These are phyloP conservation scores for Rhogogaster chlorosoma DNA, from an alignment of 2,888 invertebrate genomes.

Conservation along the genomic window DNA sequence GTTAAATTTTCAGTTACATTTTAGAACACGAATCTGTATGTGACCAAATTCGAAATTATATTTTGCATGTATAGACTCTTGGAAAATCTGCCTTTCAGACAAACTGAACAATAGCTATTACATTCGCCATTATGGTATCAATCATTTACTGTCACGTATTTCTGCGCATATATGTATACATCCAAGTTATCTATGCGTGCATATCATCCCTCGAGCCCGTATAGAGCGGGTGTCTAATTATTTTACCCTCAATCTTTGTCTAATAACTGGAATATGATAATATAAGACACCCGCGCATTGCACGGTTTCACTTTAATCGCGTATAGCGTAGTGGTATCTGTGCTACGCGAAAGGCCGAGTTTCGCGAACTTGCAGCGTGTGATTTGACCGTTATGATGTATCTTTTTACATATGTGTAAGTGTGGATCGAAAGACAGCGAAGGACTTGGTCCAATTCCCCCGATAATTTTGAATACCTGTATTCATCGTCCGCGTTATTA, in stretches of 20 bases:
- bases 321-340: background rate
- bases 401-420: background rate
- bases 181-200: background rate
- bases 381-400: slow-evolving; percentile 27
- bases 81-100: background rate
- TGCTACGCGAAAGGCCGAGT: background rate
- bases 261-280: background rate
- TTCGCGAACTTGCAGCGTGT: background rate
- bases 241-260: background rate
- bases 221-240: slow-evolving; percentile 21
- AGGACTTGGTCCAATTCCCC: slow-evolving; percentile 44
- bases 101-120: background rate
- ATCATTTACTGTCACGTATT: background rate
- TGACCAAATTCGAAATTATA: no score
- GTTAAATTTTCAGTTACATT: slow-evolving; percentile 3
- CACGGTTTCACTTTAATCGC: slow-evolving; percentile 32
- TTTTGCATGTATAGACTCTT: background rate
- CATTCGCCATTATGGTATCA: background rate
- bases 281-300: background rate
- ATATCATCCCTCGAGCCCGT: background rate
- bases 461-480: slow-evolving; percentile 23
- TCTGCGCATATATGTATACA: background rate
- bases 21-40: background rate
- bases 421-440: background rate
- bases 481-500: slow-evolving; percentile 8